phyloP scores from a whole-genome alignment of 2,888 invertebrate species.

The Heliconius sara region DNA sequence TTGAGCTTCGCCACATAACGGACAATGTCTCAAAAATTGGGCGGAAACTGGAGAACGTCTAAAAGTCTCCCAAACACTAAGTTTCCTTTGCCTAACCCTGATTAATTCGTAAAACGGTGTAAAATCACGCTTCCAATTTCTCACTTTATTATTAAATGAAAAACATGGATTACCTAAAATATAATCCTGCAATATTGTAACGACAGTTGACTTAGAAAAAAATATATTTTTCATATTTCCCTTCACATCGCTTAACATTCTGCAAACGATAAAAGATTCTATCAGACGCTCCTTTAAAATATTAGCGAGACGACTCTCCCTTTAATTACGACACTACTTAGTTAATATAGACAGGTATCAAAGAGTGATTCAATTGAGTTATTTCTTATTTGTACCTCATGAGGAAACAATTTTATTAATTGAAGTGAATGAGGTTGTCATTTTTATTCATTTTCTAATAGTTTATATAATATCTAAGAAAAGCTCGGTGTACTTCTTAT shows the following conservation, averaged over 20 bases:
- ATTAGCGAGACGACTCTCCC: slow-evolving; percentile 24
- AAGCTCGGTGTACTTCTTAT: too few relatives aligned
- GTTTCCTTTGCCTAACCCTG: too few relatives aligned
- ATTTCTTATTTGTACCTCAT: slow-evolving; percentile 1
- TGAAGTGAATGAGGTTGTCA: background rate
- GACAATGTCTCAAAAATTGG: too few relatives aligned
- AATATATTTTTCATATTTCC: slow-evolving; percentile 9
- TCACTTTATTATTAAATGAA: background rate
- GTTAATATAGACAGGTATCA: slow-evolving; percentile 23
- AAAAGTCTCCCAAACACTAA: too few relatives aligned
- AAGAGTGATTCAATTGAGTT: slow-evolving; percentile 13
- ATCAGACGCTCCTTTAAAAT: slow-evolving; percentile 30
- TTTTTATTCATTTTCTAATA: background rate
- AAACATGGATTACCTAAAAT: background rate
- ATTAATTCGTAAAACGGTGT: too few relatives aligned
- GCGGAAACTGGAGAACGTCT: too few relatives aligned
- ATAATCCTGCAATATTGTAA: background rate
- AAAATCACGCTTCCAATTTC: background rate
- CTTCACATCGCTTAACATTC: background rate
- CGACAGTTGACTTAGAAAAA: background rate
- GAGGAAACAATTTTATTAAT: background rate
- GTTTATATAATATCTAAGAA: background rate
- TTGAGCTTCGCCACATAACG: too few relatives aligned
- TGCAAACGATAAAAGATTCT: slow-evolving; percentile 11
- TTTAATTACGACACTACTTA: slow-evolving; percentile 32